Conservation (phyloP, 2,797 vertebrate genomes). For the Crenuchus spilurus region DNA sequence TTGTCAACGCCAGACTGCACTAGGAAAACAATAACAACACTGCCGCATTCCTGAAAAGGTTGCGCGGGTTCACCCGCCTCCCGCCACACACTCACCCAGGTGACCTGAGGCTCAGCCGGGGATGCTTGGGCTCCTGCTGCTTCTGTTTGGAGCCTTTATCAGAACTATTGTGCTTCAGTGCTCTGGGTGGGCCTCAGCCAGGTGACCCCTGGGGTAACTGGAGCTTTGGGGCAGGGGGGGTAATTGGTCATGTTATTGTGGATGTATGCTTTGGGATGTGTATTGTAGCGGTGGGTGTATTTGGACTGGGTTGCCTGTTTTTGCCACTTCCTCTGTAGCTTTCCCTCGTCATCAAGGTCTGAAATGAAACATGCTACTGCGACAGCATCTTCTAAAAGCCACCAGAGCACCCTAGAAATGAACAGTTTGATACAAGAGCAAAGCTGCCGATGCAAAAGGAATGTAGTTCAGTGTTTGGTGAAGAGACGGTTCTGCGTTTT, state of each 20-base stretch:
- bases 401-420: no score
- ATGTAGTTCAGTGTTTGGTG: no score
- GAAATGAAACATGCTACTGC: neutral
- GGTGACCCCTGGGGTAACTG: conserved; percentile 15
- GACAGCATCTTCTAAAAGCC: no score
- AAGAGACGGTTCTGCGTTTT: no score
- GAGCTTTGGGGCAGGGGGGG: neutral
- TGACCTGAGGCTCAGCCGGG: conserved; percentile 45
- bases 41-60: conserved; percentile 50
- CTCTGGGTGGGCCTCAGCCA: conserved; percentile 24
- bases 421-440: no score
- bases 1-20: conserved; percentile 34
- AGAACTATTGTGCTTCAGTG: conserved; percentile 5
- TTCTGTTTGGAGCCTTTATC: conserved; percentile 7
- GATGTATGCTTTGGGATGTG: no score
- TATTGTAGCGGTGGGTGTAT: conserved; percentile 37
- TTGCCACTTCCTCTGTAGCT: conserved; percentile 35
- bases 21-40: conserved; percentile 55
- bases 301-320: conserved; percentile 70
- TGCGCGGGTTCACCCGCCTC: conserved; percentile 17
- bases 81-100: conserved; percentile 46
- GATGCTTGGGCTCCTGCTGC: conserved; percentile 43
- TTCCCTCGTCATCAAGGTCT: neutral
- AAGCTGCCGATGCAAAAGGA: no score
- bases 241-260: conserved; percentile 33